Evolutionary conservation across 2,113 vertebrate species (phyloP).

Genomic region (Stigmatopora nigra): DNA sequence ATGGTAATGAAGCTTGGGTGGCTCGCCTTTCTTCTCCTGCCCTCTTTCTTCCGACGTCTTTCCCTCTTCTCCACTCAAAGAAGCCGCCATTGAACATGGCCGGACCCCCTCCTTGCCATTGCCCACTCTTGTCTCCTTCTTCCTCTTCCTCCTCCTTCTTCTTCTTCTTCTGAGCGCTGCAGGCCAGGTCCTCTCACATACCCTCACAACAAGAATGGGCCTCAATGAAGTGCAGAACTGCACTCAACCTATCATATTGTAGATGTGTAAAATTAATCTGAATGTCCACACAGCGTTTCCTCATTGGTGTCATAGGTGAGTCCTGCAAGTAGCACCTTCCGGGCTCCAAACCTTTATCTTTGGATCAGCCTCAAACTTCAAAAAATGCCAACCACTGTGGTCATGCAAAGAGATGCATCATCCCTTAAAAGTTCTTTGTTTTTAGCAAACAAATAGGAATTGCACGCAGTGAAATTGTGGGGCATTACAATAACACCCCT

Average conservation of each 20-base stretch:
- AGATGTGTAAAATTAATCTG: not conserved
- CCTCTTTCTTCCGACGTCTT: conserved; percentile 45
- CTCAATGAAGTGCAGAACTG: conserved; percentile 43
- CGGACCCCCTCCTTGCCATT: conserved; percentile 46
- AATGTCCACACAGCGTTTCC: too few species aligned
- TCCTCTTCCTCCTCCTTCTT: conserved; percentile 26
- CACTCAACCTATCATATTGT: not conserved
- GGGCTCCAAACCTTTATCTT: not conserved
- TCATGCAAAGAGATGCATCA: not conserved
- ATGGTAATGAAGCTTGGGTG: conserved; percentile 89
- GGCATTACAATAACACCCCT: too few species aligned
- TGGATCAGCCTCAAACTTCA: not conserved
- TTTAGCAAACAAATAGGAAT: too few species aligned
- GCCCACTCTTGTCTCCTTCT: not conserved
- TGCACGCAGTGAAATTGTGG: too few species aligned
- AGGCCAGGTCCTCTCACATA: conserved; percentile 18
- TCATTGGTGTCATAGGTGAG: too few species aligned
- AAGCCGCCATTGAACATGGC: conserved; percentile 50
- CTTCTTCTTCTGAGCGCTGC: not conserved
- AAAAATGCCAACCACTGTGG: not conserved
- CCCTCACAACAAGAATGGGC: conserved; percentile 65
- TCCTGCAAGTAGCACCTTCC: not conserved
- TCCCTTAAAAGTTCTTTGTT: not conserved
- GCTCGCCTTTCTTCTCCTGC: conserved; percentile 58
- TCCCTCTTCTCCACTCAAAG: conserved; percentile 55